Evolutionary conservation across 2,888 invertebrate genomes (phyloP).

Genomic region (Barypeithes pellucidus): DNA sequence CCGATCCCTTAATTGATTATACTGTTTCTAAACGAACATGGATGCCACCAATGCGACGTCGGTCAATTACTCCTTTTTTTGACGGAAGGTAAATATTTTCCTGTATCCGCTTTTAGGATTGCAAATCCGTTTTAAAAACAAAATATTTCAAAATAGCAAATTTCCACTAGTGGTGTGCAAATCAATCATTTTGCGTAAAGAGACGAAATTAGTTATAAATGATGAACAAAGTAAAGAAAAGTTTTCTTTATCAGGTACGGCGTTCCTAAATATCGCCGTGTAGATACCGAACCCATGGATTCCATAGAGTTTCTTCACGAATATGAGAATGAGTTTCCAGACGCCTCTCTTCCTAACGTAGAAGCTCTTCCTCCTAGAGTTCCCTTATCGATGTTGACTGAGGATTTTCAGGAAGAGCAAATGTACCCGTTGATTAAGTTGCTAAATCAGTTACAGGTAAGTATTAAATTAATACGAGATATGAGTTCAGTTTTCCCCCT

Average conservation of each 20-base stretch:
- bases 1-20: conserved; percentile 66
- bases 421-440: conserved; percentile 59
- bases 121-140: no score
- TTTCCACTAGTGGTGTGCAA: no score
- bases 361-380: conserved; percentile 4
- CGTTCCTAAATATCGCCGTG: conserved; percentile 43
- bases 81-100: conserved; percentile 46
- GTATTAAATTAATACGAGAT: not conserved
- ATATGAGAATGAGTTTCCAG: conserved; percentile 55
- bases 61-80: conserved; percentile 59
- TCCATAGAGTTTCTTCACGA: conserved; percentile 61
- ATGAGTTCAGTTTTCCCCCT: no score
- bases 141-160: no score
- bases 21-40: conserved; percentile 64
- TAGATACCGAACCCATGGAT: conserved; percentile 63
- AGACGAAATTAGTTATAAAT: no score
- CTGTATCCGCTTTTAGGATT: not conserved
- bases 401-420: conserved; percentile 44
- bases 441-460: conserved; percentile 59
- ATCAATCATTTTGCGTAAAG: no score
- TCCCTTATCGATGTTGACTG: not conserved
- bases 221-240: no score
- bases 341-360: conserved; percentile 33
- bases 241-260: conserved; percentile 45
- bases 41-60: conserved; percentile 68